phyloP scores from a whole-genome alignment of 2,113 vertebrate species.

The Albula goreensis region DNA sequence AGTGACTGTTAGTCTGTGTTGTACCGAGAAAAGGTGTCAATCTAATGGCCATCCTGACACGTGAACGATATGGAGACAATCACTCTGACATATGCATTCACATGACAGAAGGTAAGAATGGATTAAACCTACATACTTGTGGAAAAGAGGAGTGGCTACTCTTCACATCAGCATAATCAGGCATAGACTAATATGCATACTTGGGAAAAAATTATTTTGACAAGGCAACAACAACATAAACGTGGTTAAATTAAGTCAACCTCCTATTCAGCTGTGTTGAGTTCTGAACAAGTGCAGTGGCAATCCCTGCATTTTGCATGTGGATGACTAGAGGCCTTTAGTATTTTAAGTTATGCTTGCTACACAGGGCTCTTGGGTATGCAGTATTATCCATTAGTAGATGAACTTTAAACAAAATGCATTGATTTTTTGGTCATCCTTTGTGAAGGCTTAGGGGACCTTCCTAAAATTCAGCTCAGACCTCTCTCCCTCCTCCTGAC shows the following conservation, averaged over 20 bases:
- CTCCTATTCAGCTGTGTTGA: too few relatives aligned
- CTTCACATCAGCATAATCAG: background rate
- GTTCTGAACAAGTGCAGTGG: too few relatives aligned
- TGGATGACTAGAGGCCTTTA: too few relatives aligned
- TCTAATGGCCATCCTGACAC: background rate
- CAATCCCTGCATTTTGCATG: too few relatives aligned
- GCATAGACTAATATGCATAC: too few relatives aligned
- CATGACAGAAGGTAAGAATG: background rate
- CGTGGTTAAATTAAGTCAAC: too few relatives aligned
- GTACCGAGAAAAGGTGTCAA: background rate
- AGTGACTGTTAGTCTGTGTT: background rate
- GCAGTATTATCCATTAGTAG: conserved; percentile 1
- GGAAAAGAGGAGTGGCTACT: background rate
- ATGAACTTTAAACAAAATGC: conserved; percentile 17
- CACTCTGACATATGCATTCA: background rate
- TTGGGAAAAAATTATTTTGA: too few relatives aligned
- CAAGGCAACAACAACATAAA: too few relatives aligned
- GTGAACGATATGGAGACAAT: background rate
- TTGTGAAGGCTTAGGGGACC: conserved; percentile 1
- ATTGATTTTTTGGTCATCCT: background rate
- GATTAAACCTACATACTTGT: background rate
- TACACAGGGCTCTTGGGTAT: conserved; percentile 11
- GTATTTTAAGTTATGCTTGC: background rate
- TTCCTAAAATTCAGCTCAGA: conserved; percentile 8
- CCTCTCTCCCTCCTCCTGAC: conserved; percentile 8